Conservation (phyloP, 1,140 invertebrate species). For the Dinoponera quadriceps region DNA sequence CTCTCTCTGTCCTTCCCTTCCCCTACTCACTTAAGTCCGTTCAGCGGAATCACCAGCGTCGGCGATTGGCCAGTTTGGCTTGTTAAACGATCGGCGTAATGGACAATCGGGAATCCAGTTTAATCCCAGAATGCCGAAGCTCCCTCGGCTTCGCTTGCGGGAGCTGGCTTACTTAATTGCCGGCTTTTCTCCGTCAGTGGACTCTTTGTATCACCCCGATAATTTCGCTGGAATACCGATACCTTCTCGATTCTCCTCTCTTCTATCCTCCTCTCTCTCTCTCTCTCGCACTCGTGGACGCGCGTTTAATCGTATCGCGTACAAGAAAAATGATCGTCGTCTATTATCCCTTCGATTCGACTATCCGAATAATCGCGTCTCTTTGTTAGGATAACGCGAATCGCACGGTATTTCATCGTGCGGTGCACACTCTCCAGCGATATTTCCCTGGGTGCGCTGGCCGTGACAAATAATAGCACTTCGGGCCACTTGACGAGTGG, state of each 20-base stretch:
- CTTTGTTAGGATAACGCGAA: slow-evolving; percentile 42
- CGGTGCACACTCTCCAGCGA: slow-evolving; percentile 23
- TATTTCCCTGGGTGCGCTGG: slow-evolving; percentile 41
- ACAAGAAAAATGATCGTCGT: slow-evolving; percentile 36
- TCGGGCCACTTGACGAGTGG: slow-evolving; percentile 44
- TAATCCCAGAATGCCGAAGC: slow-evolving; percentile 53
- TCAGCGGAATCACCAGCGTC: slow-evolving; percentile 30
- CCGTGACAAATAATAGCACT: slow-evolving; percentile 59
- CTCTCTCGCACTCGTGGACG: not conserved
- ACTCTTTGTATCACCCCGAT: slow-evolving; percentile 41
- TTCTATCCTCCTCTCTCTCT: slow-evolving; percentile 4
- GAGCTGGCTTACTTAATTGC: slow-evolving; percentile 50
- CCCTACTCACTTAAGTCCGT: slow-evolving; percentile 28
- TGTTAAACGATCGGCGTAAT: slow-evolving; percentile 58
- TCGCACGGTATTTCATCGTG: slow-evolving; percentile 28
- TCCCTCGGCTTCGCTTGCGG: slow-evolving; percentile 4
- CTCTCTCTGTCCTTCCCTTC: not conserved
- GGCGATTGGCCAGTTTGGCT: slow-evolving; percentile 47
- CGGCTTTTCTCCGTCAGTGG: slow-evolving; percentile 33
- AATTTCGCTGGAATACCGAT: slow-evolving; percentile 46
- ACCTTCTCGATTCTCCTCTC: slow-evolving; percentile 1
- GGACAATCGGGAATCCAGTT: slow-evolving; percentile 54
- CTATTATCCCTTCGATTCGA: slow-evolving; percentile 26
- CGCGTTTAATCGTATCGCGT: slow-evolving; percentile 6
- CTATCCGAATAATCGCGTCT: slow-evolving; percentile 29